Evolutionary conservation across 2,113 vertebrate species (phyloP).

Genomic region (Cynoglossus semilaevis): DNA sequence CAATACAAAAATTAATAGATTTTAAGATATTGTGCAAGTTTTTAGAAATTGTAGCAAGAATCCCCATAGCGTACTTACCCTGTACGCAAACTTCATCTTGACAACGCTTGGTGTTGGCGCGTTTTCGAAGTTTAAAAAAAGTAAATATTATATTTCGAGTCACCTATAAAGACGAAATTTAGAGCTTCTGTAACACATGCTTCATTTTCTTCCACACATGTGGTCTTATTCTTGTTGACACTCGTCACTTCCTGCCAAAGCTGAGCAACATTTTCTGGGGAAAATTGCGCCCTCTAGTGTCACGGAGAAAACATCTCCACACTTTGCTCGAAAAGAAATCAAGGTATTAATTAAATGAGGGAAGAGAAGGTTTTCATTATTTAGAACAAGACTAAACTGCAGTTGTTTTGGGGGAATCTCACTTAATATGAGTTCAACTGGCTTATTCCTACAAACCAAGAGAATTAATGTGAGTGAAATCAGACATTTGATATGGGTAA

Average conservation of each 20-base stretch:
- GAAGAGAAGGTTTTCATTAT: too few relatives aligned
- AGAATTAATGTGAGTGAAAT: too few relatives aligned
- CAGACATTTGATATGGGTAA: too few relatives aligned
- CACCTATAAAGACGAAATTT: neutral
- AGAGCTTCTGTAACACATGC: slow-evolving; percentile 5
- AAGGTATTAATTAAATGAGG: neutral
- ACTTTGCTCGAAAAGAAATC: neutral
- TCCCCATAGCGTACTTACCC: slow-evolving; percentile 56
- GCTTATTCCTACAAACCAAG: too few relatives aligned
- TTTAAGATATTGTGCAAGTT: too few relatives aligned
- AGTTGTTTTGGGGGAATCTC: too few relatives aligned
- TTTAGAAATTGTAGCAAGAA: too few relatives aligned
- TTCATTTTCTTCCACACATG: slow-evolving; percentile 43
- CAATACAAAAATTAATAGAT: too few relatives aligned
- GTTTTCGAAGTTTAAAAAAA: neutral
- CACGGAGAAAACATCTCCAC: neutral
- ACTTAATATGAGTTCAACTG: too few relatives aligned
- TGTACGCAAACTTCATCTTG: slow-evolving; percentile 79
- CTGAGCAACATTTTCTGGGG: too few relatives aligned
- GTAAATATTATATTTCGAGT: neutral
- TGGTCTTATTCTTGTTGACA: slow-evolving; percentile 55
- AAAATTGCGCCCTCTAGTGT: slow-evolving; percentile 24
- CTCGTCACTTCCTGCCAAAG: slow-evolving; percentile 26
- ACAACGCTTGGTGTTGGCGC: neutral
- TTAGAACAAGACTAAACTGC: too few relatives aligned